Base-by-base conservation (phyloP, 2,888 invertebrate species). In the Globia sparganii region DNA sequence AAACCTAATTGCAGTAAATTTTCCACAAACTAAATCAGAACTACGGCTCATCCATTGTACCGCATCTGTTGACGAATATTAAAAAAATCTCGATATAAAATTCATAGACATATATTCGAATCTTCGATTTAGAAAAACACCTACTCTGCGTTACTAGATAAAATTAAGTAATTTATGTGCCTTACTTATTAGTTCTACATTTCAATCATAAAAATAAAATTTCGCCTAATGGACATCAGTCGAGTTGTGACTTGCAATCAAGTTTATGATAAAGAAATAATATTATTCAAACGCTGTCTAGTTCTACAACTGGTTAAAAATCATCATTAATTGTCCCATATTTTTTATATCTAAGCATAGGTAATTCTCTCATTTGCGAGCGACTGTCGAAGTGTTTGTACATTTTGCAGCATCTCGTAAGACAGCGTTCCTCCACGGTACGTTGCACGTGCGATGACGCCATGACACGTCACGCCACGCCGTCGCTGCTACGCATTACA, bases 281-380 rank as follows among this genome's bases (percentile, higher is more conserved):
- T 62, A 81, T 74, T 43, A 78, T 75, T 83, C 59, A 75, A 89
- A 90, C 87, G 88, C 90, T 88, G 89, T 90, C 90, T 91, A 88
- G 83, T 82, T 77, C 87, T 89, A 91, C 89, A 91, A 84, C 88
- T 84, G 89, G 87, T 91, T 89, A 90, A 91, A 92, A 92, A 83
- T 92, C 91, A 90, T 91, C 86, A 91, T 91, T 91, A 90, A 91
- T 93, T 93, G 90, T 92, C 91, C 92, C 94, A 94, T 89, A 91
- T 90, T 91, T 90, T 93, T 89, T 89, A 91, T 91, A 91, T 90
- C 92, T 93, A 94, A 70, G 81, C 85, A 80, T 69, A 91, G 90
- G 91, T 90, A 90, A 90, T 89, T 94, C 93, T 94, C 93, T 94
- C 91, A 83, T 88, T 88, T 88, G 91, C 90, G 89, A 91, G 89